Evolutionary conservation across 2,797 vertebrate genomes (phyloP), one percentile per base, ranked within the genome.

Genomic region (Pangasius djambal): DNA sequence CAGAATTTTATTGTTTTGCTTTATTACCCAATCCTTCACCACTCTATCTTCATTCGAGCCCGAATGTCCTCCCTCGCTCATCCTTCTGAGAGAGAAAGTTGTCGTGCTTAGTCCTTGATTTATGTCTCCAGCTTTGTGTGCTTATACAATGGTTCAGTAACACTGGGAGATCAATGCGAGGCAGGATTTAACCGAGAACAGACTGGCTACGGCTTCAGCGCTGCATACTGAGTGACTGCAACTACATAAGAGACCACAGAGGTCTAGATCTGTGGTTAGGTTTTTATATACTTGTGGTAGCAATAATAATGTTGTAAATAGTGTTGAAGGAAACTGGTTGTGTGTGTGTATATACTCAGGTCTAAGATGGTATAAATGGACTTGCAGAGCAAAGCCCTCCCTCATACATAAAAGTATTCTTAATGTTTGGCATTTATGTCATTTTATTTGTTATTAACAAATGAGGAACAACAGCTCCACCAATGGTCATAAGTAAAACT

Each of bases 101-200:
- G 86, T 89, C 88, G 77, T 88, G 77, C 83, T 88, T 86, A 91
- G 88, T 86, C 48, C 85, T 91, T 92, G 91, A 91, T 92, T 93
- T 92, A 90, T 90, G 91, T 89, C 87, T 82, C 9, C 1, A 77
- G 88, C 90, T 85, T 90, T 92, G 89, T 91, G 85, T 57, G 91
- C 88, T 81, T 86, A 91, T 88, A 92, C 91, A 91, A 93, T 90
- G 90, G 89, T 89, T 87, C 86, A 89, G 88, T 89, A 72, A 83
- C 77, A 75, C 86, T 55, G 77, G 81, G 65, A 85, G 90, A 92
- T 92, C 91, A 79, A 93, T 91, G 87, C 85, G 48, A 88, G 82
- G 74, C 84, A 74, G 59, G 75, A 85, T 89, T 88, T 90, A 91
- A 79, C 83, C 59, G 61, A 87, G 75, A 87, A 91, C 88, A 83